phyloP scores from a whole-genome alignment of 2,797 vertebrate species.

The Sebastes diploproa region DNA sequence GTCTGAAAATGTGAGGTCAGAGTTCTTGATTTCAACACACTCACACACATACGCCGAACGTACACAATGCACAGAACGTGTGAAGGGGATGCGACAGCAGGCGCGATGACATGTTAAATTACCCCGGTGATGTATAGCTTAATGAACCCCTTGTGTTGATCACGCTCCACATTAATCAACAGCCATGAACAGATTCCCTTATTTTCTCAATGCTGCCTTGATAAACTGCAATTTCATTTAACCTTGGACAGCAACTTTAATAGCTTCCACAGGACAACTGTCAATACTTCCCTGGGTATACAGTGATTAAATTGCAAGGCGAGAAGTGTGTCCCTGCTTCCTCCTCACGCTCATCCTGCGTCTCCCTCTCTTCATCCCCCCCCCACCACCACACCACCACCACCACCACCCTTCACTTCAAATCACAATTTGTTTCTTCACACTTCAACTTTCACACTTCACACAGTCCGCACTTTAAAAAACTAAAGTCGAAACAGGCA shows the following conservation, averaged over 20 bases:
- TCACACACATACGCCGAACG: conserved; percentile 22
- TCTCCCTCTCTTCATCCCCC: conserved; percentile 39
- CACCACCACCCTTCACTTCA: conserved; percentile 77
- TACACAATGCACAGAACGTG: conserved; percentile 54
- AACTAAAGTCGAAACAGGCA: conserved; percentile 56
- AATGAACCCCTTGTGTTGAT: conserved; percentile 99
- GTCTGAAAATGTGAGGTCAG: conserved; percentile 42
- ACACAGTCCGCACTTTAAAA: conserved; percentile 50
- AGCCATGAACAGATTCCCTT: conserved; percentile 98
- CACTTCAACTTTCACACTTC: conserved; percentile 81
- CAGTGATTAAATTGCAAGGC: conserved; percentile 99
- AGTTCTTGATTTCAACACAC: conserved; percentile 29
- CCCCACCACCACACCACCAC: neutral
- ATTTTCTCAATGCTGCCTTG: conserved; percentile 99
- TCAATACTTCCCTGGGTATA: conserved; percentile 97
- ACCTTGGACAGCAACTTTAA: conserved; percentile 99
- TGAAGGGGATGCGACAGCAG: conserved; percentile 87
- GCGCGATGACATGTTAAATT: conserved; percentile 99
- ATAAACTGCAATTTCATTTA: conserved; percentile 99
- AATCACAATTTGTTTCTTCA: conserved; percentile 92
- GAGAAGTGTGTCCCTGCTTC: conserved; percentile 90
- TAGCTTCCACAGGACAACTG: conserved; percentile 99
- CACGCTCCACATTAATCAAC: conserved; percentile 99
- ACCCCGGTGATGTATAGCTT: conserved; percentile 99
- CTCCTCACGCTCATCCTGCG: conserved; percentile 61